Conservation (phyloP, 1,140 invertebrate species). For the Aphis gossypii region DNA sequence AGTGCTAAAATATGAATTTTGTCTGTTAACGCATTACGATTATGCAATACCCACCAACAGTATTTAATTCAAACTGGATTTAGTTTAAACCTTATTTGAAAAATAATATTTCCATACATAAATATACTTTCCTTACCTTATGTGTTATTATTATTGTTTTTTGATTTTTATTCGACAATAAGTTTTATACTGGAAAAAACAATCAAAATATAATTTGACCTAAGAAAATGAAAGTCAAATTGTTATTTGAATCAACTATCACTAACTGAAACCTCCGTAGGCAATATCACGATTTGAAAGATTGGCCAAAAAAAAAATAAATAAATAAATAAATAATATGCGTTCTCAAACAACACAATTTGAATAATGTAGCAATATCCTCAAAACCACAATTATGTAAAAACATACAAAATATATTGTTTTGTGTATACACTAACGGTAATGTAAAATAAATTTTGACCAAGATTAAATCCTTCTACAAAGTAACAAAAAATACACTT, state of each 20-base stretch:
- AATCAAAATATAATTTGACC: background rate
- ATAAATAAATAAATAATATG: background rate
- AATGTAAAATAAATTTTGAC: background rate
- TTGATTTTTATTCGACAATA: background rate
- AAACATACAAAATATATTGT: background rate
- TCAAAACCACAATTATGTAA: background rate
- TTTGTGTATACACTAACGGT: background rate
- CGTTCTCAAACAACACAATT: background rate
- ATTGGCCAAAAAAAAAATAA: background rate
- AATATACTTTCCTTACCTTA: no score
- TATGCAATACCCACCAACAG: no score
- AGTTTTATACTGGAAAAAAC: background rate
- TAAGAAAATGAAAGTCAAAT: background rate
- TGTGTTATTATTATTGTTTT: background rate
- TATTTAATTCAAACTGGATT: no score
- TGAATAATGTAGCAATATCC: background rate
- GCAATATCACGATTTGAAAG: background rate
- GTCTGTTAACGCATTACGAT: no score
- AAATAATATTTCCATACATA: no score
- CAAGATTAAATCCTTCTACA: background rate
- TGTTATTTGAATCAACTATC: background rate
- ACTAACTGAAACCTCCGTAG: background rate
- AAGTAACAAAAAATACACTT: background rate
- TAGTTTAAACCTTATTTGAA: no score
- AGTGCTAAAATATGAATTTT: no score